phyloP scores from a whole-genome alignment of 2,888 invertebrate species.

The Notocelia uddmanniana region DNA sequence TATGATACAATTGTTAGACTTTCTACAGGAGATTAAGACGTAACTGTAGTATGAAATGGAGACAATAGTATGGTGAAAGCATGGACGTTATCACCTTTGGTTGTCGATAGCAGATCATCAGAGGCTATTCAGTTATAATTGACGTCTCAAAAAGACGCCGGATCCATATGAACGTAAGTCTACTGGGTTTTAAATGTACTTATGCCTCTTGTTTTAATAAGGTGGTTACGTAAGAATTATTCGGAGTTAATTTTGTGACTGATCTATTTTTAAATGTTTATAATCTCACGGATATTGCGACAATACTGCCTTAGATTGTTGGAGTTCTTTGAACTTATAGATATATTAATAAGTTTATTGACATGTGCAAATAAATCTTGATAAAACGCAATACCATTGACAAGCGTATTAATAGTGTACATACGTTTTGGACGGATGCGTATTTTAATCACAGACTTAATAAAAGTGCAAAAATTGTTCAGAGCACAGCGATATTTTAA shows the following conservation, averaged over 20 bases:
- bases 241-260: constrained; percentile 18
- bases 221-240: constrained; percentile 5
- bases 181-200: background rate
- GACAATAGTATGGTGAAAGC: constrained; percentile 72
- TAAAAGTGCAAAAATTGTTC: no score
- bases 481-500: no score
- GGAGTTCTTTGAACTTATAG: constrained; percentile 14
- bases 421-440: no score
- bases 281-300: constrained; percentile 38
- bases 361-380: background rate
- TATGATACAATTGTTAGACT: constrained; percentile 68
- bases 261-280: constrained; percentile 30
- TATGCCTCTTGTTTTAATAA: background rate
- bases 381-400: no score
- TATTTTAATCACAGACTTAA: no score
- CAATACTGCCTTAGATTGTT: constrained; percentile 32
- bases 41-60: constrained; percentile 69
- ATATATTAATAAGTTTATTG: background rate
- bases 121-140: constrained; percentile 57
- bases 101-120: constrained; percentile 58
- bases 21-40: constrained; percentile 71
- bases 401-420: background rate
- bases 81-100: constrained; percentile 60
- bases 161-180: background rate
- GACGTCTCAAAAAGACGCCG: constrained; percentile 52